phyloP scores from a whole-genome alignment of 2,113 vertebrate genomes.

The Machaerirhynchus nigripectus region DNA sequence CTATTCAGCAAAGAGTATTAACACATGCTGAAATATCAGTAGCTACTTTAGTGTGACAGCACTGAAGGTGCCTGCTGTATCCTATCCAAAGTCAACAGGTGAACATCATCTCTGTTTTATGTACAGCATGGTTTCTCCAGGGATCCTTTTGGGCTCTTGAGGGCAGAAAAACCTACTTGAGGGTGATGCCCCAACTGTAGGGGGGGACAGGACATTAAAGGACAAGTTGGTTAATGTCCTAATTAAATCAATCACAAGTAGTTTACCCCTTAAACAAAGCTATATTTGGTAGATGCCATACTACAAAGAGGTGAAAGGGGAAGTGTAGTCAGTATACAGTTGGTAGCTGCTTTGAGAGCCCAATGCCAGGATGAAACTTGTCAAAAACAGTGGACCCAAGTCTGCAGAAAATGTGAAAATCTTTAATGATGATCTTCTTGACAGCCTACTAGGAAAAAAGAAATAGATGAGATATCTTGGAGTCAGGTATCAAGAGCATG shows the following conservation, averaged over 20 bases:
- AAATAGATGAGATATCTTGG: not conserved
- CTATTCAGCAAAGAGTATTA: not conserved
- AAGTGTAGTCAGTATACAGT: not conserved
- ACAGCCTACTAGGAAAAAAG: not conserved
- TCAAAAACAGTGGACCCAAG: not conserved
- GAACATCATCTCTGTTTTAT: not conserved
- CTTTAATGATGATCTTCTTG: not conserved
- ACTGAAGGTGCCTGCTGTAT: not conserved
- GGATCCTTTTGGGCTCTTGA: not conserved
- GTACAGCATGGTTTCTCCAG: not conserved
- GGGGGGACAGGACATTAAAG: not conserved
- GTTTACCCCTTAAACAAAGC: not conserved
- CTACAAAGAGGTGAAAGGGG: not conserved
- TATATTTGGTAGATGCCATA: not conserved
- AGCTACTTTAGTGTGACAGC: not conserved
- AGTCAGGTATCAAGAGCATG: not conserved
- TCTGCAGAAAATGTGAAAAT: not conserved
- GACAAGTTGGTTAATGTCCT: not conserved
- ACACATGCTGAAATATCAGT: not conserved
- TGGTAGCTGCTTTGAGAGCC: not conserved
- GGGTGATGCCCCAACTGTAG: not conserved
- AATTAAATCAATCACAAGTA: not conserved
- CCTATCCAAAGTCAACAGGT: not conserved
- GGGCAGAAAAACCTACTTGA: not conserved
- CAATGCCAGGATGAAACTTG: not conserved